Evolutionary conservation across 2,113 vertebrate genomes (phyloP), one percentile per base, ranked within the genome.

Genomic region (Rutilus rutilus): DNA sequence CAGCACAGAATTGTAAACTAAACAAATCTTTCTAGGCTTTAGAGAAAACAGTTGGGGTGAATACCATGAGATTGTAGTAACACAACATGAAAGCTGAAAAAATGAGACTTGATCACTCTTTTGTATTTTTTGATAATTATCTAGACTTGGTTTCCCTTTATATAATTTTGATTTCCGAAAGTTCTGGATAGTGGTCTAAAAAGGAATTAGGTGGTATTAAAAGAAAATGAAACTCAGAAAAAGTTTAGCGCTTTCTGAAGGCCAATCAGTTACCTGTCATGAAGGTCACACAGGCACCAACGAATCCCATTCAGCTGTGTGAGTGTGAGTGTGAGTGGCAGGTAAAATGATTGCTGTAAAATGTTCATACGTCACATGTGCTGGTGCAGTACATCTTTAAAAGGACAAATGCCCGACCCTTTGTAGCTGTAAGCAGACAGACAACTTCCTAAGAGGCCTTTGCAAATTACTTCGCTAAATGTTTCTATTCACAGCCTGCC

Each of bases 401-500:
- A 87, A 82, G 27, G 11, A 77, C 33, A 50, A 21, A 27, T 78
- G 36, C n/a, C n/a, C 14, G 15, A 82, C 65, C n/a, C 9, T 69
- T 3, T 39, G 39, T 82, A 23, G 9, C 39, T 57, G 82, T 57
- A 64, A 78, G 82, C 54, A 82, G 69, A 54, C 36, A 84, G 57
- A 64, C 45, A 65, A 74, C 77, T 42, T 65, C 62, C 9, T 25
- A 74, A 52, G 36, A 52, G 78, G 3, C 64, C 59, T 39, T 30
- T 81, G n/a, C 75, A 14, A 52, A 74, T 76, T 60, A 82, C 54
- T 84, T 15, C 1, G 21, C 64, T 83, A 85, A 85, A 82, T 73
- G 65, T 78, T 87, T 73, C 84, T 80, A 60, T 80, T 71, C 62
- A 80, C 73, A 85, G 84, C 50, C 33, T 86, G 84, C 60, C 77